Conservation (phyloP, 2,888 invertebrate species). For the Theretra japonica region DNA sequence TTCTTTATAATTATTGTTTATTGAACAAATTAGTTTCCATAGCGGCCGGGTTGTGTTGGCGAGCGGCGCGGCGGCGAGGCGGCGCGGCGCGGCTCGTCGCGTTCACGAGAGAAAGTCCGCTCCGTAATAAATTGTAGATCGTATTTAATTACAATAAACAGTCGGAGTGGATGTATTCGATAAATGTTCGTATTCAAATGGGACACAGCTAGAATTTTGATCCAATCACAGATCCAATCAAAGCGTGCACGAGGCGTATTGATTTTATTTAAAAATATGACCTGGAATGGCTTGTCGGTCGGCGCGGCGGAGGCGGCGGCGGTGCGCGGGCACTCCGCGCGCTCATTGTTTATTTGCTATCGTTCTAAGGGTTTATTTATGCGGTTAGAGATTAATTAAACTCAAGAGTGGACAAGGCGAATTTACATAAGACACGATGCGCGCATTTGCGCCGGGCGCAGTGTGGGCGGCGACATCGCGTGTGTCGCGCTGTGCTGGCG, state of each 20-base stretch:
- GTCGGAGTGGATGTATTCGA: conserved; percentile 20
- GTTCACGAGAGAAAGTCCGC: conserved; percentile 19
- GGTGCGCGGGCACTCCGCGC: not conserved
- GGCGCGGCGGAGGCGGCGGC: conserved; percentile 33
- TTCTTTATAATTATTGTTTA: conserved; percentile 5
- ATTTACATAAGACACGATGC: conserved; percentile 84
- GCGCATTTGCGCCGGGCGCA: conserved; percentile 75
- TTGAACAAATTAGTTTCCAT: conserved; percentile 6
- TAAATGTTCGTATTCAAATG: conserved; percentile 26
- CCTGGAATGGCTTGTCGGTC: conserved; percentile 36
- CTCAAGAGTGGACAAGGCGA: conserved; percentile 74
- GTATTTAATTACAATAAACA: conserved; percentile 27
- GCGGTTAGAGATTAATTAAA: conserved; percentile 82
- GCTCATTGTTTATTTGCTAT: conserved; percentile 62
- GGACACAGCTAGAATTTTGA: conserved; percentile 24
- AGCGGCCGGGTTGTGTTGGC: not conserved
- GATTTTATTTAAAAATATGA: conserved; percentile 36
- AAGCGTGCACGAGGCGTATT: conserved; percentile 22
- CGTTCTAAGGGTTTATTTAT: conserved; percentile 79
- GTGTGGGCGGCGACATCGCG: conserved; percentile 70
- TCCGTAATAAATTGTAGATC: conserved; percentile 26
- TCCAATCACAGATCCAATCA: conserved; percentile 25
- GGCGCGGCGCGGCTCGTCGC: not conserved
- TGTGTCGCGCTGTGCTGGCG: conserved; percentile 31
- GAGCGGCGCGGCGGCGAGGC: not conserved